Conservation (phyloP, 2,113 vertebrate genomes). For the Antennarius striatus region DNA sequence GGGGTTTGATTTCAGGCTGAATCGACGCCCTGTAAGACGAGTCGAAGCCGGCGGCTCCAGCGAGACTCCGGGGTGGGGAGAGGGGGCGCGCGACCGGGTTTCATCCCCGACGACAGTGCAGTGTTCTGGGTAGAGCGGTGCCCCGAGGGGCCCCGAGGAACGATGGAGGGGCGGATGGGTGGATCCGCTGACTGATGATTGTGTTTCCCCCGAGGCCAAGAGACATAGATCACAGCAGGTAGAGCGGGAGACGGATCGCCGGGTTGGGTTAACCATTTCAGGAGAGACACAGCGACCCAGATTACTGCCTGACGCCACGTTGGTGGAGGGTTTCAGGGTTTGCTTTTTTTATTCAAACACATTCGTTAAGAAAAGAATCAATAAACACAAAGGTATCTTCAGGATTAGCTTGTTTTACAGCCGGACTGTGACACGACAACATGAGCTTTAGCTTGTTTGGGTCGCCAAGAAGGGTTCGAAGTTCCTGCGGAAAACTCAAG, state of each 20-base stretch:
- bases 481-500: background rate
- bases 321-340: too few relatives aligned
- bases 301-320: background rate
- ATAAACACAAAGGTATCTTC: too few relatives aligned
- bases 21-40: constrained; percentile 81
- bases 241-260: constrained; percentile 26
- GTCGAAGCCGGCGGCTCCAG: constrained; percentile 67
- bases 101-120: constrained; percentile 70
- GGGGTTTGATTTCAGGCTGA: constrained; percentile 79
- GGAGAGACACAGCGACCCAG: constrained; percentile 11
- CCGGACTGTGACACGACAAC: too few relatives aligned
- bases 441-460: too few relatives aligned
- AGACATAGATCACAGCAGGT: constrained; percentile 69
- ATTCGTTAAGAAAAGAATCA: too few relatives aligned
- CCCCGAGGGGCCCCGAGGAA: constrained; percentile 62
- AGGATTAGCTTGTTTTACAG: too few relatives aligned
- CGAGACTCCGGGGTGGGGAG: constrained; percentile 70
- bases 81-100: constrained; percentile 65
- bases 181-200: constrained; percentile 74
- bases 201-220: constrained; percentile 64
- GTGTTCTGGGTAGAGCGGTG: constrained; percentile 74
- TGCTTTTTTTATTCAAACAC: too few relatives aligned
- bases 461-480: background rate
- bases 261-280: constrained; percentile 55
- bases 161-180: constrained; percentile 68